Evolutionary conservation across 1,140 invertebrate species (phyloP).

Genomic region (Popillia japonica): DNA sequence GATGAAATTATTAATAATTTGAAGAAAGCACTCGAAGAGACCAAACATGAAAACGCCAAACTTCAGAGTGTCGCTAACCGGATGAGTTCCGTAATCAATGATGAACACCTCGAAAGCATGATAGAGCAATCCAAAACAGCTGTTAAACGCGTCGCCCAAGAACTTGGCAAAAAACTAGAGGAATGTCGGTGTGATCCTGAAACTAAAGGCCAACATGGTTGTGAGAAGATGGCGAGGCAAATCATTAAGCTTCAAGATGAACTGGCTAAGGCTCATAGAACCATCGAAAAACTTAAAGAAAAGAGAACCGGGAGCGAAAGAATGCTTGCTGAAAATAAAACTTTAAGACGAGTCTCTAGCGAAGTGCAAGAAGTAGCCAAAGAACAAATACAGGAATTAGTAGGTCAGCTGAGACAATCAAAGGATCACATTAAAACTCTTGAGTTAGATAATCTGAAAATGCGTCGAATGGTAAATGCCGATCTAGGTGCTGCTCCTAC

Average conservation of each 20-base stretch:
- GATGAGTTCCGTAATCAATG: neutral
- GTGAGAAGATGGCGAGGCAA: constrained; percentile 19
- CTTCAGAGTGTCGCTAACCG: constrained; percentile 2
- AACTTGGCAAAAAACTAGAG: constrained; percentile 49
- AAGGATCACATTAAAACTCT: constrained; percentile 39
- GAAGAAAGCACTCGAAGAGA: constrained; percentile 21
- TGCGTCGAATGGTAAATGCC: neutral
- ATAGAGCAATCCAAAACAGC: constrained; percentile 50
- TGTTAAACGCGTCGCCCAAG: constrained; percentile 48
- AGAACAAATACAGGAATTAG: constrained; percentile 52
- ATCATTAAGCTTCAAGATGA: constrained; percentile 46
- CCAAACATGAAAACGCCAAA: constrained; percentile 28
- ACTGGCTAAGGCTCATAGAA: constrained; percentile 46
- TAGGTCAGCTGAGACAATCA: constrained; percentile 44
- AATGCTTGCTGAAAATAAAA: constrained; percentile 47
- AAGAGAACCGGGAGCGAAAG: neutral
- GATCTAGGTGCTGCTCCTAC: neutral
- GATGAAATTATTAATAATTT: constrained; percentile 30
- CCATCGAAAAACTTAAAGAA: constrained; percentile 42
- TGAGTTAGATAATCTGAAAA: constrained; percentile 37
- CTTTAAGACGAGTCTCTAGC: constrained; percentile 48
- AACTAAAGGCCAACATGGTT: constrained; percentile 10
- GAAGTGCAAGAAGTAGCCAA: constrained; percentile 54
- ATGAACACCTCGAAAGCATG: constrained; percentile 47
- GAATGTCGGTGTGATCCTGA: constrained; percentile 32